Evolutionary conservation across 2,797 vertebrate genomes (phyloP), one percentile per base, ranked within the genome.

Genomic region (Semotilus atromaculatus): DNA sequence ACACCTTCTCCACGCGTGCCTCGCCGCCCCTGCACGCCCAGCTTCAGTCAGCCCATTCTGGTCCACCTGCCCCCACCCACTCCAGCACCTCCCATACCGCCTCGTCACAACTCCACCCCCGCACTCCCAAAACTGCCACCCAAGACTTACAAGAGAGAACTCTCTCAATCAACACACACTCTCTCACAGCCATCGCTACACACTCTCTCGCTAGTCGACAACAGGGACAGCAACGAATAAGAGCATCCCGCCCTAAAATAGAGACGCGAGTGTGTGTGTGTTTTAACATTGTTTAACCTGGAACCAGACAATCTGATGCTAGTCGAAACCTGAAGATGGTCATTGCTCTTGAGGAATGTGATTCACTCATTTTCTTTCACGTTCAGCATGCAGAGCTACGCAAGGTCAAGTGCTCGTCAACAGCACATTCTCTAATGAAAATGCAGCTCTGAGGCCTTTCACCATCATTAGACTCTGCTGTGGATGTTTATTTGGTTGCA

Each of bases 141-240:
- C 96, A 99, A 99, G 97, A 99, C 98, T 88, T 99, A 99, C 90
- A 99, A 99, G 93, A 95, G 98, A 95, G 98, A 99, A 93, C 94
- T 97, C 68, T 96, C 95, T 83, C 96, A 96, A 40, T 92, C 96
- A 80, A 88, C 95, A 92, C 96, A 95, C 90, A 95, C 95, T 93
- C 94, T 94, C 81, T 93, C 97, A 90, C 94, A 89, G 80, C 90
- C 91, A 40, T 95, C 97, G 58, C 90, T 97, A 91, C 97, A 97
- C 88, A 95, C 96, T 94, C 96, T 97, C 88, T 95, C 97, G 85
- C 93, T 98, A 94, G 92, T 98, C 91, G 97, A 99, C 92, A 97
- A 97, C 86, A 91, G 96, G 55, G 97, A 98, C 93, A 93, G 95
- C 93, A 96, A 96, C 93, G 97, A 97, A 91, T 99, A 96, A 98